phyloP scores from a whole-genome alignment of 2,113 vertebrate genomes.

The Osmerus mordax region DNA sequence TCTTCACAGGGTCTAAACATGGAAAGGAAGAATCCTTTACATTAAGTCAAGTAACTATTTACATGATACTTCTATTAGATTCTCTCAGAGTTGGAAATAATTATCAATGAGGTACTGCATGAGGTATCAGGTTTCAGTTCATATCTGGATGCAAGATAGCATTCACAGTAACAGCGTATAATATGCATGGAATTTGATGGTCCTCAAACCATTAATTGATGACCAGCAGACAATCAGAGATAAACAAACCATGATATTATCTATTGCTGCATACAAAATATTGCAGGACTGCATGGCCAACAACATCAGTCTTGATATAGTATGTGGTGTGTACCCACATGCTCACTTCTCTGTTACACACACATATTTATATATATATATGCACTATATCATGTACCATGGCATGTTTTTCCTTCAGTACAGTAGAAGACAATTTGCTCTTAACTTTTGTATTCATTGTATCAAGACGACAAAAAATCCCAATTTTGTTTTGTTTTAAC shows the following conservation, averaged over 20 bases:
- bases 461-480: slow-evolving; percentile 32
- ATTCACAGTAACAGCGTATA: background rate
- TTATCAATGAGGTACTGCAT: slow-evolving; percentile 63
- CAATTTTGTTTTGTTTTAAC: slow-evolving; percentile 42
- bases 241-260: slow-evolving; percentile 11
- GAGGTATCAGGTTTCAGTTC: slow-evolving; percentile 69
- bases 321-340: slow-evolving; percentile 26
- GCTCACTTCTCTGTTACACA: slow-evolving; percentile 44
- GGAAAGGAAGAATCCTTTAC: slow-evolving; percentile 66
- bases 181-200: too few relatives aligned
- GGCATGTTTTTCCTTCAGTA: slow-evolving; percentile 4
- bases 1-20: slow-evolving; percentile 65
- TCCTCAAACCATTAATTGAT: too few relatives aligned
- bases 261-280: slow-evolving; percentile 72
- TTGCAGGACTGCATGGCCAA: slow-evolving; percentile 59
- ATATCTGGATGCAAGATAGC: slow-evolving; percentile 11
- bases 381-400: slow-evolving; percentile 13
- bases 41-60: slow-evolving; percentile 64
- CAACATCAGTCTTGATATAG: too few relatives aligned
- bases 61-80: slow-evolving; percentile 56
- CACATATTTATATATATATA: slow-evolving; percentile 35
- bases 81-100: slow-evolving; percentile 56
- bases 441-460: slow-evolving; percentile 9
- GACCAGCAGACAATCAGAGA: background rate
- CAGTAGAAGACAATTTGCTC: too few relatives aligned